Evolutionary conservation across 1,140 invertebrate genomes (phyloP), one percentile per base, ranked within the genome.

Genomic region (Aphaenogaster floridana): DNA sequence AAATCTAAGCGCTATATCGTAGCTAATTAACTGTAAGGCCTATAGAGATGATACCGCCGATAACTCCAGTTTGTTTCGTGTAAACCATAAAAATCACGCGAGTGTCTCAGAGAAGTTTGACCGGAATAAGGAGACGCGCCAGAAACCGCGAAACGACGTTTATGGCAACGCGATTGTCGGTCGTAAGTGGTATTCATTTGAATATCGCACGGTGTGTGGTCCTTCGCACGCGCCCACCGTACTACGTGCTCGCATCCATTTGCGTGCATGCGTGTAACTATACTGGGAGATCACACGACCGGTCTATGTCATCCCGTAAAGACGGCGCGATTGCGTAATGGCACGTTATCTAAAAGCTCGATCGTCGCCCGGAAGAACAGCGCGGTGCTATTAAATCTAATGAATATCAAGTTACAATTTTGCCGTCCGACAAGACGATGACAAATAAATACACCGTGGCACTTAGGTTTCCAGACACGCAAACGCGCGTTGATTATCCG

Each of bases 181-280:
- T 54, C 59, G 48, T 64, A 77, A 86, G 86, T 72, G 68, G 66
- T 28, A 63, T 91, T 92, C 91, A 92, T 92, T 92, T 92, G 88
- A 92, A 92, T 92, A 92, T 90, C 66, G 39, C 90, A 72, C 76
- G 79, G 90, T 91, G 91, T 92, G 91, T 92, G 91, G 91, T 91
- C 91, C 57, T 61, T 64, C 64, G 86, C 88, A 87, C 79, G 83
- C 84, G 79, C 72, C 78, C 68, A 74, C 74, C 57, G 54, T 66
- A 74, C 63, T 45, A 86, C 54, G 69, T 84, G 52, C 15, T 39
- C 61, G 61, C 45, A 42, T 8, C 13, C 72, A n/a, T 54, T 68
- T 57, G 52, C 48, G 17, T 79, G 59, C 28, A 28, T 76, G 50
- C 21, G 15, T 66, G 54, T 42, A 78, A 52, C 36, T 45, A 68